Base-by-base conservation (phyloP, 2,113 vertebrate genomes). In the Odocoileus virginianus region DNA sequence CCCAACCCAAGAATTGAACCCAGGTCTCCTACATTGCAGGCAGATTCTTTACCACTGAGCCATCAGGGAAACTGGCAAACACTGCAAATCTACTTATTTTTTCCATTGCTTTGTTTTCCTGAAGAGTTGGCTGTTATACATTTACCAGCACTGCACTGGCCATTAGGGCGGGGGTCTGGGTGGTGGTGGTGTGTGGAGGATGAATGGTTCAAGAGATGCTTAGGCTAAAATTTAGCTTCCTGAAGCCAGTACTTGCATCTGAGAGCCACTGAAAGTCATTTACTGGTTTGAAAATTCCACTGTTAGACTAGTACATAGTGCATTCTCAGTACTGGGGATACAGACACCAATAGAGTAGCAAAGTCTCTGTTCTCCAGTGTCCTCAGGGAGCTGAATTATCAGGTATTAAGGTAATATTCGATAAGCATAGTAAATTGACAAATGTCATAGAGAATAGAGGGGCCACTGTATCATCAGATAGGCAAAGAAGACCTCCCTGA, bases 341-440 rank as follows among this genome's bases (percentile, higher is more conserved):
- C 4, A 21, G 43, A 16, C 25, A 6, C 0, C 9, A 40, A 7
- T 23, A 54, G 5, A 50, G 25, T 2, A 4, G 57, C 1, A 0
- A 3, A 16, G 23, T 25, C 57, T 79, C n/a, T 36, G 28, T 30
- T 54, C 71, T 13, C 7, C 2, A 86, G 55, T 25, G 43, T 30
- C 47, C 60, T 16, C 3, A 2, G 64, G 74, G 55, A 36, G 33
- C 16, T 11, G 43, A 30, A 3, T 52, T 10, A 36, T 28, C 40
- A 6, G 0, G 25, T 21, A 14, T 27, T 3, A 50, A 23, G 57
- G 17, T 52, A 81, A 50, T 52, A 81, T 25, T 54, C 33, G n/a
- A 10, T 14, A 43, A 19, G 58, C 14, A 10, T 10, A 8, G 12
- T 87, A 15, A 64, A 47, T 8, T 23, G 78, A 40, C n/a, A 13